Evolutionary conservation across 2,888 invertebrate genomes (phyloP), one percentile per base, ranked within the genome.

Genomic region (Actias luna): DNA sequence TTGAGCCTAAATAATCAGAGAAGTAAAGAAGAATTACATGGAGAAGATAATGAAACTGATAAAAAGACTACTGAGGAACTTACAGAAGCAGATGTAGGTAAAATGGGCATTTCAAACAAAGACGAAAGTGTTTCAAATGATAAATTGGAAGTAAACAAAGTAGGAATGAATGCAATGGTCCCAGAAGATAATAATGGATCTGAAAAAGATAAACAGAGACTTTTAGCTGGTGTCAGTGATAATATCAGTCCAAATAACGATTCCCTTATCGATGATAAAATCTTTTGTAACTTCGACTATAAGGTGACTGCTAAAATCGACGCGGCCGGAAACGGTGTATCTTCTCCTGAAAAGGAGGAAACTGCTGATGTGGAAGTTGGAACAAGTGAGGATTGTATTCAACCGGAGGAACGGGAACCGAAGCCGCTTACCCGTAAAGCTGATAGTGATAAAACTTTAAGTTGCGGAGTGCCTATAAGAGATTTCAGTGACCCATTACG

Each of bases 401-500:
- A 73, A 63, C 63, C 79, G 29, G 29, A 55, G 2, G 55, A 22
- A 29, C 55, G 29, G 5, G 55, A 55, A 29, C 5, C 55, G 0
- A 88, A 84, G 63, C 67, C 76, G 5, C 84, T 77, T 60, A 67
- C 69, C n/a, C 80, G 87, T 18, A 90, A 89, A 66, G 72, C 83
- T 0, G 91, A 88, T 5, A 84, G 84, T 65, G 89, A 89, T 67
- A 88, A 89, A 64, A 89, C 85, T 14, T 67, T 87, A 1, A 90
- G 90, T 65, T 92, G 89, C 64, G 92, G 93, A 1, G 92, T 93
- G 0, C 91, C 95, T 0, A 94, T 96, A 4, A 93, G 95, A 60
- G 97, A 97, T 83, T 95, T 95, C 70, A 97, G 97, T 65, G 98
- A 98, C 90, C 98, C 98, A 0, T 87, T 98, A 58, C 95, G 93